Conservation (phyloP, 2,113 vertebrate genomes). For the Pedetes capensis region DNA sequence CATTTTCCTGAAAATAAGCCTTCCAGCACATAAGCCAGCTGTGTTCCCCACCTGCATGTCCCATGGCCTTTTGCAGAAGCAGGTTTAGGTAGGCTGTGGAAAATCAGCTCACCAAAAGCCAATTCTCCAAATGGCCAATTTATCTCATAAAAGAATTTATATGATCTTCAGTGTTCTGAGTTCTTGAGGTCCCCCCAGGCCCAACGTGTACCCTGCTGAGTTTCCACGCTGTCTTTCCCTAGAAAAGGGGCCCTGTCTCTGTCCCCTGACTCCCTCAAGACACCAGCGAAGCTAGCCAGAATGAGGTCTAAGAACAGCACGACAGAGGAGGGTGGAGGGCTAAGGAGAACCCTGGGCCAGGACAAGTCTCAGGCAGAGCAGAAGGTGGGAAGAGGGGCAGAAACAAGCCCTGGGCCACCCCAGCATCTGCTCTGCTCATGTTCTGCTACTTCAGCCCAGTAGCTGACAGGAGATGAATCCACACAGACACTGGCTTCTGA, state of each 20-base stretch:
- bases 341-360: rapidly evolving
- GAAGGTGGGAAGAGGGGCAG: rapidly evolving
- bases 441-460: neutral
- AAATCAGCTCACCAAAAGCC: neutral
- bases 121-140: neutral
- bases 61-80: neutral
- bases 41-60: rapidly evolving
- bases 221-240: neutral
- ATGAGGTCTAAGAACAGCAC: neutral
- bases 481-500: too few relatives aligned
- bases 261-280: too few relatives aligned
- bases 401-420: rapidly evolving
- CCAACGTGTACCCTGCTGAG: neutral
- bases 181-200: too few relatives aligned
- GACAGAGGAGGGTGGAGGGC: rapidly evolving
- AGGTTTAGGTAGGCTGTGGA: neutral
- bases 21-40: too few relatives aligned
- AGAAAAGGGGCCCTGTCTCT: neutral
- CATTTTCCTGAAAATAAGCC: neutral
- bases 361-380: neutral
- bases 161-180: neutral
- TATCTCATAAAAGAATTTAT: too few relatives aligned
- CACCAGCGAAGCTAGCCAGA: neutral
- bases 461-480: neutral
- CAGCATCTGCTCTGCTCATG: rapidly evolving